Evolutionary conservation across 2,113 vertebrate genomes (phyloP).

Genomic region (Tetrax tetrax): DNA sequence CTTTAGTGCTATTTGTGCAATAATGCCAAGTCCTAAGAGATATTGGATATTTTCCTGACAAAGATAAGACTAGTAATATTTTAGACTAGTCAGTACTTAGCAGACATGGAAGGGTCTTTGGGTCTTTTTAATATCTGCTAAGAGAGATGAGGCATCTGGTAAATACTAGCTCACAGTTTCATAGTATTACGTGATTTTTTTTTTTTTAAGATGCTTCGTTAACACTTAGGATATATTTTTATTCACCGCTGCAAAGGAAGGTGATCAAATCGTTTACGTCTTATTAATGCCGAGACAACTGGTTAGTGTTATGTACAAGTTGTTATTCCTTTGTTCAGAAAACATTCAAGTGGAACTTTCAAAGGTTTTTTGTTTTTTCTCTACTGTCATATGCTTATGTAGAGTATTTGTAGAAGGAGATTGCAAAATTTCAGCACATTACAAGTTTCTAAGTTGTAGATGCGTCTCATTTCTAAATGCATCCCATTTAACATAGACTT

Average conservation of each 20-base stretch:
- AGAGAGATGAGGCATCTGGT: not conserved
- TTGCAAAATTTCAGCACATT: not conserved
- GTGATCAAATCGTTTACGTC: not conserved
- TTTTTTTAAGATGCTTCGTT: not conserved
- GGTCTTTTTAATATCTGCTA: not conserved
- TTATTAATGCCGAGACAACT: not conserved
- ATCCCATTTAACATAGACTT: not conserved
- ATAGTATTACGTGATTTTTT: not conserved
- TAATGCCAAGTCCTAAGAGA: not conserved
- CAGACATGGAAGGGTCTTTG: not conserved
- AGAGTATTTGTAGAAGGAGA: not conserved
- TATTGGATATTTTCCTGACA: not conserved
- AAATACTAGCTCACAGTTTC: not conserved
- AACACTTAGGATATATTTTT: not conserved
- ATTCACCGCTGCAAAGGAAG: not conserved
- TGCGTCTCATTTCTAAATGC: too few species aligned
- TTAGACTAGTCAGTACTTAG: not conserved
- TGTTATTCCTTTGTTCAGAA: not conserved
- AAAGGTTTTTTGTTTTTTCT: not conserved
- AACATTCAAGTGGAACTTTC: not conserved
- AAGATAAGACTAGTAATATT: not conserved
- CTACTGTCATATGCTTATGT: not conserved
- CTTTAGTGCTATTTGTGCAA: not conserved
- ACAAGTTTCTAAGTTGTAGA: not conserved
- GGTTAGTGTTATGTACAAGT: not conserved